Evolutionary conservation across 2,113 vertebrate genomes (phyloP).

Genomic region (Tautogolabrus adspersus): DNA sequence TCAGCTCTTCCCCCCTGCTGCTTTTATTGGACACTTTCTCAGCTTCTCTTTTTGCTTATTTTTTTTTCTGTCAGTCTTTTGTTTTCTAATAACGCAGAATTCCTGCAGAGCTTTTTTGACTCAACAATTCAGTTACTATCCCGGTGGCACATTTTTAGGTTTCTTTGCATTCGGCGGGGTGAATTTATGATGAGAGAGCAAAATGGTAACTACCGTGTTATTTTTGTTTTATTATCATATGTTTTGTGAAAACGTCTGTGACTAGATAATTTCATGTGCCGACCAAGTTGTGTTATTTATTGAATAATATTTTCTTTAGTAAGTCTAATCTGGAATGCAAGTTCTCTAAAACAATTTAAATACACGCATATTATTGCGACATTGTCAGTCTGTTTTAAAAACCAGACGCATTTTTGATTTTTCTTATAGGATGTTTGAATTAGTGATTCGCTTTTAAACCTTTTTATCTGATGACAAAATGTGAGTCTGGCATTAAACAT

Average conservation of each 20-base stretch:
- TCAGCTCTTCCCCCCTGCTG: conserved; percentile 55
- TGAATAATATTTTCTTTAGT: conserved; percentile 16
- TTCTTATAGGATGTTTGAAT: background rate
- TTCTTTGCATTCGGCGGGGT: conserved; percentile 70
- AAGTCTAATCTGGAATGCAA: conserved; percentile 4
- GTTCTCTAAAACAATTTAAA: background rate
- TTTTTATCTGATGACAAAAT: background rate
- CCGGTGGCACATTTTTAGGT: conserved; percentile 60
- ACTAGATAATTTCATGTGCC: conserved; percentile 10
- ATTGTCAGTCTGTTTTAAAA: conserved; percentile 4
- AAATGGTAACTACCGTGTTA: conserved; percentile 84
- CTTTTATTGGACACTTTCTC: conserved; percentile 75
- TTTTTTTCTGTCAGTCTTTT: conserved; percentile 32
- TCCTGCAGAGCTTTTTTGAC: conserved; percentile 62
- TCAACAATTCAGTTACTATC: conserved; percentile 58
- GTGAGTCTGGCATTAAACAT: background rate
- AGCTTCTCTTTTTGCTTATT: conserved; percentile 59
- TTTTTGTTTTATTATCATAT: conserved; percentile 52
- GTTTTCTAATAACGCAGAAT: conserved; percentile 43
- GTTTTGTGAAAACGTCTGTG: conserved; percentile 39
- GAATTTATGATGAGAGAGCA: conserved; percentile 86
- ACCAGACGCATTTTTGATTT: background rate
- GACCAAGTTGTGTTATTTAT: conserved; percentile 8
- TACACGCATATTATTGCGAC: conserved; percentile 1
- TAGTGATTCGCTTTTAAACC: background rate